phyloP scores from a whole-genome alignment of 2,888 invertebrate species.

The Arge pagana region DNA sequence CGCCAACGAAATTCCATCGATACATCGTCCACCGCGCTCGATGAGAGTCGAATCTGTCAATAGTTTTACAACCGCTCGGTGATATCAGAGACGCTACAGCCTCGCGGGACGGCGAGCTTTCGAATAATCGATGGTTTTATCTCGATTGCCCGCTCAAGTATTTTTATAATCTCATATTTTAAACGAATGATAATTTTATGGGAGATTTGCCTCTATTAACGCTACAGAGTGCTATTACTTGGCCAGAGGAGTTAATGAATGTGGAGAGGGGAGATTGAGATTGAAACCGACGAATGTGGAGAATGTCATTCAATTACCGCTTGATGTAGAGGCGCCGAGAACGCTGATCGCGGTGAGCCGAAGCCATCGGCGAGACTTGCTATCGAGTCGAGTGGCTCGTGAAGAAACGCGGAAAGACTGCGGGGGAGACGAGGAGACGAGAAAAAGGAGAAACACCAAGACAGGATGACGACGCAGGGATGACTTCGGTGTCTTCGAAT shows the following conservation, averaged over 20 bases:
- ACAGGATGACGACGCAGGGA: background rate
- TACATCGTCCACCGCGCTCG: constrained; percentile 6
- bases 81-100: constrained; percentile 1
- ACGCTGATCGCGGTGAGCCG: too few species aligned
- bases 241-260: constrained; percentile 1
- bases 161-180: constrained; percentile 23
- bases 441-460: background rate
- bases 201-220: constrained; percentile 17
- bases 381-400: background rate
- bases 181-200: constrained; percentile 22
- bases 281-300: background rate
- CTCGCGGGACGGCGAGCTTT: constrained; percentile 4
- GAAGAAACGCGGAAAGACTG: background rate
- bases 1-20: too few species aligned
- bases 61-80: constrained; percentile 1
- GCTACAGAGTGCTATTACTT: constrained; percentile 5
- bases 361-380: too few species aligned
- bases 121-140: constrained; percentile 22
- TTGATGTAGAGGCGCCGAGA: too few species aligned
- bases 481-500: background rate
- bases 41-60: constrained; percentile 9
- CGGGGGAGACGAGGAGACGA: background rate
- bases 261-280: background rate
- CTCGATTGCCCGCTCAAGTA: constrained; percentile 22
- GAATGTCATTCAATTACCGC: constrained; percentile 17